Percentiles rank a stretch among this genome's conserved stretches.
Evolutionary conservation across 1,140 invertebrate species (phyloP).

Genomic region (Dysdera silvatica): DNA sequence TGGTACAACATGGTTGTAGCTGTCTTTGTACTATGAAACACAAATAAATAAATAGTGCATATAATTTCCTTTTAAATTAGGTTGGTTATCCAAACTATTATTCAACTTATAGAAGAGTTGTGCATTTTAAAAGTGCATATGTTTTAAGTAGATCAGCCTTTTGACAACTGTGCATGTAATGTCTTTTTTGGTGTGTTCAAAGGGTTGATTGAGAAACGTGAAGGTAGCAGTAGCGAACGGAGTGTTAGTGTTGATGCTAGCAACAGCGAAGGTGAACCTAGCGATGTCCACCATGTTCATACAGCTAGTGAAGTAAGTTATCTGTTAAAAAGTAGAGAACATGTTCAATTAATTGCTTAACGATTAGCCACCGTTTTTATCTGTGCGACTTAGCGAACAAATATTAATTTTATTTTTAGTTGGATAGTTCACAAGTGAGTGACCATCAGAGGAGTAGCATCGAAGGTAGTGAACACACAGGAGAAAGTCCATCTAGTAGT

Average conservation of each 20-base stretch:
- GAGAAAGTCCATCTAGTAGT: slow-evolving; percentile 22
- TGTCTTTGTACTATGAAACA: too few species aligned
- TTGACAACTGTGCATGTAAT: too few species aligned
- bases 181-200: too few species aligned
- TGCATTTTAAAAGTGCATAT: background rate
- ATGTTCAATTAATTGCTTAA: too few species aligned
- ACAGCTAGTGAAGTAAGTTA: slow-evolving; percentile 28
- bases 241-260: slow-evolving; percentile 67
- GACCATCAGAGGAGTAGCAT: slow-evolving; percentile 40
- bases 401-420: slow-evolving; percentile 32
- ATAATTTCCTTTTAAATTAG: too few species aligned
- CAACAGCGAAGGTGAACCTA: slow-evolving; percentile 63
- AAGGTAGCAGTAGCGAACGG: slow-evolving; percentile 51
- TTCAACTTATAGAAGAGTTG: background rate
- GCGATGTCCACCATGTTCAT: slow-evolving; percentile 27
- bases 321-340: too few species aligned
- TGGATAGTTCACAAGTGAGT: slow-evolving; percentile 45
- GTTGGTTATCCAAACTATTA: too few species aligned
- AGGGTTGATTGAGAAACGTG: slow-evolving; percentile 34
- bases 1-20: too few species aligned
- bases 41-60: too few species aligned
- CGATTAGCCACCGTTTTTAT: too few species aligned
- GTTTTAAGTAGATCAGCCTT: too few species aligned
- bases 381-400: too few species aligned
- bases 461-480: slow-evolving; percentile 40